These are phyloP conservation scores for Ambastaia sidthimunki DNA, from an alignment of 2,797 vertebrate genomes.

Conservation along the genomic window DNA sequence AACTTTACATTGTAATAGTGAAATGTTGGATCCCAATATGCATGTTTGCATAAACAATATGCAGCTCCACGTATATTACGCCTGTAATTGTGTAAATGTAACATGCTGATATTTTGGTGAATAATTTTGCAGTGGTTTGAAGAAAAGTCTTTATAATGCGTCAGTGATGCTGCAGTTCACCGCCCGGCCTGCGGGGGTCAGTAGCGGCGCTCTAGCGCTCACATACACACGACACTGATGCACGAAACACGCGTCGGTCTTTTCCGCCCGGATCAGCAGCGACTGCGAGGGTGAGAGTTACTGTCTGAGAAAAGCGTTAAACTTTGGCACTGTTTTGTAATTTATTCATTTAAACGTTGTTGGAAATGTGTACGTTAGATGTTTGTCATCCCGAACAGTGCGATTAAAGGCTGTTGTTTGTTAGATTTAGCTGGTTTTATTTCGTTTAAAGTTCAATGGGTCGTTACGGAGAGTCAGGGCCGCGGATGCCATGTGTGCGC, in stretches of 20 bases:
- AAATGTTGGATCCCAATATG: background rate
- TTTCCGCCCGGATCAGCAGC: slow-evolving; percentile 46
- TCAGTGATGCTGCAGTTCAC: background rate
- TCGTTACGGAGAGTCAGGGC: slow-evolving; percentile 23
- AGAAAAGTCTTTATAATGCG: too few species aligned
- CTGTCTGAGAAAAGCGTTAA: background rate
- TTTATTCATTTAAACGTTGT: background rate
- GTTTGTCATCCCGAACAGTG: background rate
- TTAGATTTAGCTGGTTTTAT: background rate
- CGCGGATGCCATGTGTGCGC: slow-evolving; percentile 32
- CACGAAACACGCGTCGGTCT: slow-evolving; percentile 18
- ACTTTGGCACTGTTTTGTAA: background rate
- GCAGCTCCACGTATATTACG: background rate
- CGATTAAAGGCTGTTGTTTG: background rate
- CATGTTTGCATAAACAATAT: too few species aligned
- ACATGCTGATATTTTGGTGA: background rate
- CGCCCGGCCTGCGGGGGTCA: slow-evolving; percentile 32
- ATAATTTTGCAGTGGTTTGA: background rate
- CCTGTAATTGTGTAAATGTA: too few species aligned
- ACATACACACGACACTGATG: background rate
- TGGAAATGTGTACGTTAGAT: background rate
- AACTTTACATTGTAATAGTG: background rate
- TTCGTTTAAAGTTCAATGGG: background rate
- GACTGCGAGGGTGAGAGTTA: slow-evolving; percentile 44
- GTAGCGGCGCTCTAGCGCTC: background rate